Evolutionary conservation across 2,113 vertebrate genomes (phyloP).

Genomic region (Saccopteryx leptura): DNA sequence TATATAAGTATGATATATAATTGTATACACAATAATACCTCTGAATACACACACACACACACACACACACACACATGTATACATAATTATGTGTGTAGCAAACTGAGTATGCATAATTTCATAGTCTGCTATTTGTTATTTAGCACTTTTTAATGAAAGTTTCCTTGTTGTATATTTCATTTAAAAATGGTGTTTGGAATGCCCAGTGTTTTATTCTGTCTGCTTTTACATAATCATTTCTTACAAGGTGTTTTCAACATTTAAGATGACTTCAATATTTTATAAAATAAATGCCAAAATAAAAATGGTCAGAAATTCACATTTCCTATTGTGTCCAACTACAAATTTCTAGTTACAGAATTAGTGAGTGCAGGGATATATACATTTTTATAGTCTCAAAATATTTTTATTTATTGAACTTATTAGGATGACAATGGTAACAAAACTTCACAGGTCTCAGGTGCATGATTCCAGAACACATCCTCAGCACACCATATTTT

Average conservation of each 20-base stretch:
- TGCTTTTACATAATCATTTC: neutral
- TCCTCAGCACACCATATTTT: too few relatives aligned
- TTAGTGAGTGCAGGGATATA: neutral
- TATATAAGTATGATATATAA: neutral
- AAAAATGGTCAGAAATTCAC: constrained; percentile 6
- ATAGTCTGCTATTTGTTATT: neutral
- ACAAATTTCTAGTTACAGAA: neutral
- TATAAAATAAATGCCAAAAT: neutral
- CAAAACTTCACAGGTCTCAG: too few relatives aligned
- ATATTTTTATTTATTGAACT: too few relatives aligned
- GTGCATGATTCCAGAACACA: too few relatives aligned
- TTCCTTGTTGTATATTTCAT: neutral
- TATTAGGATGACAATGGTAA: too few relatives aligned
- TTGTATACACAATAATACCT: neutral
- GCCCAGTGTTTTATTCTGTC: neutral
- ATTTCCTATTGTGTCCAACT: neutral
- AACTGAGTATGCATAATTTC: neutral
- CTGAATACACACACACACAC: neutral
- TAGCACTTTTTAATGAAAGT: neutral
- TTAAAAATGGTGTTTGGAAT: neutral
- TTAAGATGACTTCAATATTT: neutral
- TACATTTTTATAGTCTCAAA: neutral
- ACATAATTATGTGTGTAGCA: neutral
- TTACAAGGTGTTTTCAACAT: neutral
- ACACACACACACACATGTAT: neutral